Evolutionary conservation across 2,113 vertebrate species (phyloP).

Genomic region (Chaenogobius annularis): DNA sequence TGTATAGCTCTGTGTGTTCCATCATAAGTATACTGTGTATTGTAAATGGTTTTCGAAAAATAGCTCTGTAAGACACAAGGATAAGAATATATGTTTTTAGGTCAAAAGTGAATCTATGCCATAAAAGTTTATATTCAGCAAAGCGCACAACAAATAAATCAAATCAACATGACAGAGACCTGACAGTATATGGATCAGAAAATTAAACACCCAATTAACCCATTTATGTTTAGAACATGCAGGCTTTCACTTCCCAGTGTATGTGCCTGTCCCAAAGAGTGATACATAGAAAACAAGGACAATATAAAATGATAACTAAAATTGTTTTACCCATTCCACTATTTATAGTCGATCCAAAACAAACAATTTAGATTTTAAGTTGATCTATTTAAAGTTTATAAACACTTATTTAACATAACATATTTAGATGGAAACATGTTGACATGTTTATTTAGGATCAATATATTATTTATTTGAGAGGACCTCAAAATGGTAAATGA

Average conservation of each 20-base stretch:
- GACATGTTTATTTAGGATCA: too few relatives aligned
- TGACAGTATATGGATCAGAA: background rate
- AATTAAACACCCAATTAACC: background rate
- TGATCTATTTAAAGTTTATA: too few relatives aligned
- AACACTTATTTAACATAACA: too few relatives aligned
- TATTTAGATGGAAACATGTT: too few relatives aligned
- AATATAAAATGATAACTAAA: too few relatives aligned
- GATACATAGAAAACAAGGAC: too few relatives aligned
- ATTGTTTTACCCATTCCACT: too few relatives aligned
- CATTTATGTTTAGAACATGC: background rate
- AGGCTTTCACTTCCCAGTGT: background rate
- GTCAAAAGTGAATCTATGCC: background rate
- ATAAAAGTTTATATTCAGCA: background rate
- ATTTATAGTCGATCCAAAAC: too few relatives aligned
- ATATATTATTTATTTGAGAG: too few relatives aligned
- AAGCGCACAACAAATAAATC: background rate
- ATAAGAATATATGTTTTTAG: background rate
- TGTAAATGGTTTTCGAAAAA: background rate
- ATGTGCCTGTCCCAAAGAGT: too few relatives aligned
- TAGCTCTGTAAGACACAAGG: background rate
- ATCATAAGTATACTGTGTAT: constrained; percentile 1
- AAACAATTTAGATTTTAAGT: too few relatives aligned
- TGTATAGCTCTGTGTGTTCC: background rate
- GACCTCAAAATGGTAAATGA: too few relatives aligned
- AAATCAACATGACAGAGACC: background rate